phyloP scores from a whole-genome alignment of 2,888 invertebrate species.

The Dolomedes plantarius region DNA sequence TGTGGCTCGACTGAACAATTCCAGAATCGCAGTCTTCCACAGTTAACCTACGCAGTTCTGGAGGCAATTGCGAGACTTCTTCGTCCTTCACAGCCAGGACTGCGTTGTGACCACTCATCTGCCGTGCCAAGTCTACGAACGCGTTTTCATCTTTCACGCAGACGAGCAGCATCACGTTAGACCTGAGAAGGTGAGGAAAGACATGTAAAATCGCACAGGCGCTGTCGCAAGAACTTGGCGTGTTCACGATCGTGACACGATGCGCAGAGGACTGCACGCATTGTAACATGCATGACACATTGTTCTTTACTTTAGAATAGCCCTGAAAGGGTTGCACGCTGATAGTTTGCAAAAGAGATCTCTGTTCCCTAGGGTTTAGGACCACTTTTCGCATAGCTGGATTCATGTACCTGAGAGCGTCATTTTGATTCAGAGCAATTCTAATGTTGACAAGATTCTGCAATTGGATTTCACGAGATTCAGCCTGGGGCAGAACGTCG shows the following conservation, averaged over 20 bases:
- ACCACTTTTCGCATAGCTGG: neutral
- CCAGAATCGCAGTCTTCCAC: neutral
- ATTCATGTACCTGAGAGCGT: neutral
- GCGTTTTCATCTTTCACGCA: neutral
- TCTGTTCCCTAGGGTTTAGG: neutral
- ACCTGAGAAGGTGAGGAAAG: neutral
- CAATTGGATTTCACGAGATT: neutral
- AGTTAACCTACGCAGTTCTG: neutral
- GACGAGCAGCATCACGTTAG: neutral
- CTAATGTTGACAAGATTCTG: neutral
- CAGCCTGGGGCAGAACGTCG: neutral
- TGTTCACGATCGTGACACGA: neutral
- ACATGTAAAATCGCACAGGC: neutral
- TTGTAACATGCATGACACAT: neutral
- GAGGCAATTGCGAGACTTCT: neutral
- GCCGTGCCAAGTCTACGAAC: neutral
- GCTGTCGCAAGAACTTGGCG: neutral
- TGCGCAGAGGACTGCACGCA: neutral
- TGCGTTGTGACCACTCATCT: neutral
- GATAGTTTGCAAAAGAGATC: neutral
- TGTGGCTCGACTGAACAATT: neutral
- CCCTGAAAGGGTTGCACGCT: neutral
- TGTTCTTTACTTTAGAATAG: no score
- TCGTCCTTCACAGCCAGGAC: neutral
- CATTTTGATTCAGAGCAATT: neutral